Evolutionary conservation across 2,113 vertebrate genomes (phyloP), one percentile per base, ranked within the genome.

Genomic region (Numida meleagris): DNA sequence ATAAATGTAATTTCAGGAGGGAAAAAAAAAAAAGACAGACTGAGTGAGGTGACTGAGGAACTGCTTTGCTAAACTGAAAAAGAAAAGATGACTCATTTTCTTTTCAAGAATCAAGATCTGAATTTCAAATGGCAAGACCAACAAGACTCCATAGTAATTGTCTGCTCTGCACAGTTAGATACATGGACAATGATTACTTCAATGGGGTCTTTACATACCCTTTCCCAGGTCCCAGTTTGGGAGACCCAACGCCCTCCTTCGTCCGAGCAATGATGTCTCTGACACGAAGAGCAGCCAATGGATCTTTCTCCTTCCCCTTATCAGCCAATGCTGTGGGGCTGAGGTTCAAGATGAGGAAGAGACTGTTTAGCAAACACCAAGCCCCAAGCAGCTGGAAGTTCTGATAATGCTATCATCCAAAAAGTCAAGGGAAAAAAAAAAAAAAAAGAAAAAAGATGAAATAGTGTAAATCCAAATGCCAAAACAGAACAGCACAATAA

Each of bases 241-340:
- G 99, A 34, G 99, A 99, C 55, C 99, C 99, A 59, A 99, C 99
- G 2, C 99, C 99, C 46, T 99, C 99, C 91, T 99, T 99, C 10
- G 98, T 98, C 21, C 99, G 99, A 81, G 98, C 97, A 68, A 99
- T 98, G 65, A 99, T 99, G 96, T 99, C 99, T 82, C 99, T 97
- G 78, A 99, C 99, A 0, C 99, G 98, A 76, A 99, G 98, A 12
- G 99, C 99, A 48, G 99, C 99, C 97, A 99, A 74, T 0, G 99
- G 99, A 88, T 99, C 99, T 82, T 99, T 99, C 96, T 99, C 99
- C 94, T 99, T 99, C 9, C 99, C 99, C 96, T 99, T 99, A 95
- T 99, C 99, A 43, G 99, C 99, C 97, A 99, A 95, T 55, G 99
- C 98, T 1, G 99, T 99, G 59, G 99, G 99, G 95, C 99, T 99